Conservation (phyloP, 2,888 invertebrate species). For the Drosophila kuntzei region DNA sequence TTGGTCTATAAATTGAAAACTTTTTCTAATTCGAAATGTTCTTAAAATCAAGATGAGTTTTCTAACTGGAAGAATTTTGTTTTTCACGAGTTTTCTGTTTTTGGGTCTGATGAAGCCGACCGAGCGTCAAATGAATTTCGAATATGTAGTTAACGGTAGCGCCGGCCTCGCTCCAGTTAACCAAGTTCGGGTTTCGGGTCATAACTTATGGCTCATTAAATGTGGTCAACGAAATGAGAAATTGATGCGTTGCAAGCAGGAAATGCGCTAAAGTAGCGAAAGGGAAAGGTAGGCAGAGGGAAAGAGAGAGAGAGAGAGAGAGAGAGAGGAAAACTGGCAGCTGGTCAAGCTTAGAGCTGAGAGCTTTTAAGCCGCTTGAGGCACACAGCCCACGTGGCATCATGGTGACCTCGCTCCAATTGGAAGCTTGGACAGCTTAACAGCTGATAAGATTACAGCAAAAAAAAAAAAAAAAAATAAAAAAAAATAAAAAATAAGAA, state of each 20-base stretch:
- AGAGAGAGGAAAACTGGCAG: constrained; percentile 14
- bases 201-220: constrained; percentile 73
- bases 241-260: constrained; percentile 60
- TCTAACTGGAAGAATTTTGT: too few relatives aligned
- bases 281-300: neutral
- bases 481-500: neutral
- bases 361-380: constrained; percentile 37
- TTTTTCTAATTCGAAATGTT: too few relatives aligned
- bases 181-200: constrained; percentile 69
- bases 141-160: constrained; percentile 30
- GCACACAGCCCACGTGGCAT: constrained; percentile 50
- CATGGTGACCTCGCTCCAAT: constrained; percentile 53
- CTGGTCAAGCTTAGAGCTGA: constrained; percentile 23
- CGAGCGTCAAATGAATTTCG: constrained; percentile 6
- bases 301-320: neutral
- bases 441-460: constrained; percentile 45
- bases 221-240: constrained; percentile 71
- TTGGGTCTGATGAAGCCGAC: too few relatives aligned
- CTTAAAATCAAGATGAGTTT: too few relatives aligned
- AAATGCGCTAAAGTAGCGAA: constrained; percentile 56
- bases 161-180: constrained; percentile 66
- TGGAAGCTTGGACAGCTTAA: constrained; percentile 43
- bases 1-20: too few relatives aligned
- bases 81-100: too few relatives aligned
- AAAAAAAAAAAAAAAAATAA: constrained; percentile 2